These are phyloP conservation scores for Stigmatopora nigra DNA, from an alignment of 2,113 vertebrate species.

Conservation along the genomic window DNA sequence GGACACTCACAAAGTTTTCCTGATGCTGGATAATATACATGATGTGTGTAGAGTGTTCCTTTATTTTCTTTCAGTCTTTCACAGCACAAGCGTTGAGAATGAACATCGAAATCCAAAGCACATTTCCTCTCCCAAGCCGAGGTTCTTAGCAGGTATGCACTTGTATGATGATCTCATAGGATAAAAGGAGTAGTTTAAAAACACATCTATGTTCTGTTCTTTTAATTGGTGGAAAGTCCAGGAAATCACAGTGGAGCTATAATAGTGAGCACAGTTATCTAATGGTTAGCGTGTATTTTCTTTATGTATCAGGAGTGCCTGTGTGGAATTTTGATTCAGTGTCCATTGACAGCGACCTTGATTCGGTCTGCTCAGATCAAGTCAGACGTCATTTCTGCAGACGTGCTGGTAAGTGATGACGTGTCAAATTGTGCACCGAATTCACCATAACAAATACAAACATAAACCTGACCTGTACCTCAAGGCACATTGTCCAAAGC, in stretches of 20 bases:
- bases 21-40: background rate
- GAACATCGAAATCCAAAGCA: slow-evolving; percentile 13
- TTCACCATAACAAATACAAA: background rate
- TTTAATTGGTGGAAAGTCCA: too few species aligned
- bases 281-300: background rate
- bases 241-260: too few species aligned
- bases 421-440: background rate
- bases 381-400: slow-evolving; percentile 54
- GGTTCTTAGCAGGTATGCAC: slow-evolving; percentile 59
- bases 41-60: background rate
- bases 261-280: too few species aligned
- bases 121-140: slow-evolving; percentile 22
- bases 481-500: background rate
- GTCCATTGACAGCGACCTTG: slow-evolving; percentile 70
- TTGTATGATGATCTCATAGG: background rate
- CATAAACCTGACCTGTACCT: too few species aligned
- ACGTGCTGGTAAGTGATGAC: slow-evolving; percentile 36
- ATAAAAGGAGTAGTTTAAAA: background rate
- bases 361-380: slow-evolving; percentile 61
- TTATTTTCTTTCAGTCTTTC: slow-evolving; percentile 22
- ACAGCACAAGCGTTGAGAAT: slow-evolving; percentile 12
- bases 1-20: slow-evolving; percentile 6
- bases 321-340: slow-evolving; percentile 62
- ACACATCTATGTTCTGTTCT: too few species aligned
- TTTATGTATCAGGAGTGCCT: slow-evolving; percentile 52